Evolutionary conservation across 2,888 invertebrate genomes (phyloP).

Genomic region (Tromatobia lineatoria): DNA sequence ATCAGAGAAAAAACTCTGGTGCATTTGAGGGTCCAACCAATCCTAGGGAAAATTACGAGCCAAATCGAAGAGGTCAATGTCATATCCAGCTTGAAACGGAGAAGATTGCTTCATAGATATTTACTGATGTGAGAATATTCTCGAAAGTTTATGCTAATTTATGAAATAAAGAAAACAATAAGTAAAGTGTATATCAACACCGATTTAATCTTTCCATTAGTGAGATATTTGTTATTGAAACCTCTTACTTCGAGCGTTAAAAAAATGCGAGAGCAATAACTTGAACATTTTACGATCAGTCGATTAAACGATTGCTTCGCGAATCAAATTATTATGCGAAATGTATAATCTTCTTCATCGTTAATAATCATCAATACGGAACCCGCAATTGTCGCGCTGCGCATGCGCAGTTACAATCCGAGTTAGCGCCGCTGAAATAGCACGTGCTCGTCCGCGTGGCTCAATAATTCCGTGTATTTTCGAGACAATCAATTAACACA

Average conservation of each 20-base stretch:
- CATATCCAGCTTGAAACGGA: no score
- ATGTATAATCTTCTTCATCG: neutral
- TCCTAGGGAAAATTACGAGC: no score
- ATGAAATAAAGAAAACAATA: no score
- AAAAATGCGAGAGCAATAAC: neutral
- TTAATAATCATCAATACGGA: neutral
- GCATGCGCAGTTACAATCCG: neutral
- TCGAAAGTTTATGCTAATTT: no score
- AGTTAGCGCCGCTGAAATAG: neutral
- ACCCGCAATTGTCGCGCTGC: neutral
- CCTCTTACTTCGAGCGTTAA: neutral
- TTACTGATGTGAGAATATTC: no score
- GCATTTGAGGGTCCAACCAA: no score
- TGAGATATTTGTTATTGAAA: neutral
- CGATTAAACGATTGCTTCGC: no score
- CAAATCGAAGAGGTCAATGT: no score
- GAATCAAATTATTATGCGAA: constrained; percentile 8
- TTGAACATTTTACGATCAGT: neutral
- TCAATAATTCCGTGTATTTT: neutral
- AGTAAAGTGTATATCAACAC: neutral
- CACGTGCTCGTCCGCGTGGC: constrained; percentile 19
- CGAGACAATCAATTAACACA: neutral
- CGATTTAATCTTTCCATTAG: neutral
- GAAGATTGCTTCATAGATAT: no score
- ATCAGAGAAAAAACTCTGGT: no score